These are phyloP conservation scores for Vesta saturnalis DNA, from an alignment of 2,888 invertebrate species.

Conservation along the genomic window DNA sequence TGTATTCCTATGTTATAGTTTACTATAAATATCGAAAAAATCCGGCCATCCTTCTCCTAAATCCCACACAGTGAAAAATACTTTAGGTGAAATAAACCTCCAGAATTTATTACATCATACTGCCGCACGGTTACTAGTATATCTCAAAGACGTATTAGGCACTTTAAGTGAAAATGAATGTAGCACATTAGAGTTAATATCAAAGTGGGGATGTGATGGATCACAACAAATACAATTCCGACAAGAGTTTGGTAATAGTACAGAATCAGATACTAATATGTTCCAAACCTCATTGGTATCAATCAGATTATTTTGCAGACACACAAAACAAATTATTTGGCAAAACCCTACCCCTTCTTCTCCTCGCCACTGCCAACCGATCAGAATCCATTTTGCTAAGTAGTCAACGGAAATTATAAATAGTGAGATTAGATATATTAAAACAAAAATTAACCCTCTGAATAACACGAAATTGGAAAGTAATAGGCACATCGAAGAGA, in stretches of 20 bases:
- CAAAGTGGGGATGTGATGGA: constrained; percentile 50
- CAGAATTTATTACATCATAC: constrained; percentile 38
- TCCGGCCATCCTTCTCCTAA: too few relatives aligned
- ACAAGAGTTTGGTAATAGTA: too few relatives aligned
- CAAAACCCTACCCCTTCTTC: constrained; percentile 43
- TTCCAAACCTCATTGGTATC: constrained; percentile 34
- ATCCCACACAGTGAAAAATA: too few relatives aligned
- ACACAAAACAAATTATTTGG: constrained; percentile 34
- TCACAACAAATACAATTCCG: too few relatives aligned
- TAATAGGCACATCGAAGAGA: too few relatives aligned
- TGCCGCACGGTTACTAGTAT: constrained; percentile 30
- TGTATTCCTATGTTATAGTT: too few relatives aligned
- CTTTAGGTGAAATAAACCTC: constrained; percentile 30
- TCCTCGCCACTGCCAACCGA: constrained; percentile 40
- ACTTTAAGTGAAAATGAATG: too few relatives aligned
- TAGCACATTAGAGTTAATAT: constrained; percentile 34
- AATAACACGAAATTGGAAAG: too few relatives aligned
- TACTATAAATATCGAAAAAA: too few relatives aligned
- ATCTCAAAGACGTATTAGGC: constrained; percentile 19
- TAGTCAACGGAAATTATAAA: constrained; percentile 43
- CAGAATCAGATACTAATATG: constrained; percentile 43
- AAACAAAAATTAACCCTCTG: constrained; percentile 35
- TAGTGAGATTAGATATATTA: constrained; percentile 30
- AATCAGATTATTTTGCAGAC: constrained; percentile 13
- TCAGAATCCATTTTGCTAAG: constrained; percentile 34